Evolutionary conservation across 2,888 invertebrate species (phyloP).

Genomic region (Monochamus alternatus): DNA sequence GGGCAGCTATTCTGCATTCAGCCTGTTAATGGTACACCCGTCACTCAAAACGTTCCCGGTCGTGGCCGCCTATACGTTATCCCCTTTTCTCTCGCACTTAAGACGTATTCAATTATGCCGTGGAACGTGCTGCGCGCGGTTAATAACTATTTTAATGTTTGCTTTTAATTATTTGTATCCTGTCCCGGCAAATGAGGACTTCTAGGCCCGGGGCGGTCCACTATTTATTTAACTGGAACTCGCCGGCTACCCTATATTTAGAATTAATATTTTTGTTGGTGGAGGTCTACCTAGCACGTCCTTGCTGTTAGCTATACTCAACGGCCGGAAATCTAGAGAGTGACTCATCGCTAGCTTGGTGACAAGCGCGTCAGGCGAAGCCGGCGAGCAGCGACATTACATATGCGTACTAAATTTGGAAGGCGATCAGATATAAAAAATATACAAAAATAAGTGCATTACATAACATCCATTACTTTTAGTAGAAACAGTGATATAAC

Average conservation of each 20-base stretch:
- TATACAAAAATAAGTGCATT: too few species aligned
- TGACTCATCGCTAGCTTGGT: too few species aligned
- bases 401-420: too few species aligned
- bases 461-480: too few species aligned
- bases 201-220: constrained; percentile 40
- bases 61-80: constrained; percentile 42
- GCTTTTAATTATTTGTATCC: constrained; percentile 63
- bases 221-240: constrained; percentile 49
- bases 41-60: constrained; percentile 53
- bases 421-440: too few species aligned
- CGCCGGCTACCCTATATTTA: constrained; percentile 47
- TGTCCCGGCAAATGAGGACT: constrained; percentile 55
- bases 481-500: too few species aligned
- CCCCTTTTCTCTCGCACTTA: constrained; percentile 17
- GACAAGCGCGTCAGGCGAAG: too few species aligned
- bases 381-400: too few species aligned
- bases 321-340: too few species aligned
- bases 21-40: constrained; percentile 58
- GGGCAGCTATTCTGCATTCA: constrained; percentile 60
- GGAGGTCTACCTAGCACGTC: too few species aligned
- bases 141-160: constrained; percentile 54
- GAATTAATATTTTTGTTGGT: constrained; percentile 30
- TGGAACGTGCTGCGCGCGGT: constrained; percentile 37
- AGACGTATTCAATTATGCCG: constrained; percentile 50
- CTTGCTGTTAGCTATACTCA: too few species aligned